Evolutionary conservation across 2,113 vertebrate genomes (phyloP), one percentile per base, ranked within the genome.

Genomic region (Isurus oxyrinchus): DNA sequence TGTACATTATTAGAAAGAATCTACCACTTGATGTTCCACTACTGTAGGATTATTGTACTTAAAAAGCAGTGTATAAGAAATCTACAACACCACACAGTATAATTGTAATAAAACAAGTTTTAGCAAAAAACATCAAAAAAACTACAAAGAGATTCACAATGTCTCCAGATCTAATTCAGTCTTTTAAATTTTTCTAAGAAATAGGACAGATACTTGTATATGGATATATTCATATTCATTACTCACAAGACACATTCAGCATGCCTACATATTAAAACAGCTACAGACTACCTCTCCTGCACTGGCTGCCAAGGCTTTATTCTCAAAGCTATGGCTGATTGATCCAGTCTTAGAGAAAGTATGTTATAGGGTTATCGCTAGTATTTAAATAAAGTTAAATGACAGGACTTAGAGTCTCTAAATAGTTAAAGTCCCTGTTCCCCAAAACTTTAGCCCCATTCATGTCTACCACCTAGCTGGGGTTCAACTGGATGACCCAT

Each of bases 251-350:
- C 66, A 95, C 67, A 95, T 95, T 95, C 94, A 95, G 94, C 94
- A 95, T 95, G 94, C 94, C 94, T 95, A 95, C 69, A 95, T 95
- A 95, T 95, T 95, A 95, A 49, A 95, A 72, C 94, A 95, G 44
- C 94, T 95, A 95, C 53, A 95, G 25, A 95, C 44, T 95, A 95
- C 94, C 3, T 55, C 88, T 61, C 27, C 27, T 59, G 31, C 49
- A 95, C 94, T 95, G 94, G 67, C 44, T 95, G 49, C 94, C 66
- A 95, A 95, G 49, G 94, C 94, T 95, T 95, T 31, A 63, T 40
- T 95, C 44, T 53, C 40, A 95, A 95, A 95, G 94, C 94, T 7
- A 72, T 95, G 94, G 94, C 94, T 95, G 66, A 72, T 76, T 95
- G 49, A 27, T 69, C 66, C 67, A 95, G 67, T 95, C 27, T 40